These are phyloP conservation scores for Drusus annulatus DNA, from an alignment of 1,140 invertebrate genomes.

Conservation along the genomic window DNA sequence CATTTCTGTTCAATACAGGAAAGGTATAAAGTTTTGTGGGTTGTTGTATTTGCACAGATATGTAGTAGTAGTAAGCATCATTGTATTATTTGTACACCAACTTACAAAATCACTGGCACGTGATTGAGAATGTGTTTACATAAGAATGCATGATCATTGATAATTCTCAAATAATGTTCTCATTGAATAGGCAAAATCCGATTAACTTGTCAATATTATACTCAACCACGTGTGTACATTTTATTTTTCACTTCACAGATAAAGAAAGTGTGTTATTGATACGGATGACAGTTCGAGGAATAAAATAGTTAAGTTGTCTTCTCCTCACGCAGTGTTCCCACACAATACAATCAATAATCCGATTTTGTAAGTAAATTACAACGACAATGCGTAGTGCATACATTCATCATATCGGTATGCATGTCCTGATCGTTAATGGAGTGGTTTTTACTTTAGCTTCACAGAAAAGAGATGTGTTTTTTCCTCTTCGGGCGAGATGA, in stretches of 20 bases:
- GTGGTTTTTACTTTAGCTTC: neutral
- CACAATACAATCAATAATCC: constrained; percentile 42
- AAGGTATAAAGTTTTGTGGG: no score
- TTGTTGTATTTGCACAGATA: no score
- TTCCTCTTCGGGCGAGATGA: constrained; percentile 13
- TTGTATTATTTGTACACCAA: no score
- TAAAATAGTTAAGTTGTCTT: neutral
- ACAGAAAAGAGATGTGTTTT: neutral
- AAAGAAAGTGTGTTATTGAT: neutral
- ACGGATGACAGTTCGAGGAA: neutral
- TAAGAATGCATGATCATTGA: no score
- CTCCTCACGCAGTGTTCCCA: constrained; percentile 37
- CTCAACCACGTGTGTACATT: neutral
- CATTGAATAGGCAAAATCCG: constrained; percentile 5
- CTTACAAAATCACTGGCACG: no score
- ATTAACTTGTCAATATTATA: constrained; percentile 11
- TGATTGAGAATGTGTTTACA: no score
- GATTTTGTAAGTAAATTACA: constrained; percentile 43
- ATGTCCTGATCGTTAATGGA: constrained; percentile 20
- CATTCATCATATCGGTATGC: no score
- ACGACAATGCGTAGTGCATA: neutral
- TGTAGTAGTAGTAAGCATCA: no score
- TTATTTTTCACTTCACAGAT: neutral
- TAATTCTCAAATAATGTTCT: neutral
- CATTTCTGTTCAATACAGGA: no score